These are phyloP conservation scores for Takifugu flavidus DNA, from an alignment of 2,113 vertebrate genomes.

Conservation along the genomic window DNA sequence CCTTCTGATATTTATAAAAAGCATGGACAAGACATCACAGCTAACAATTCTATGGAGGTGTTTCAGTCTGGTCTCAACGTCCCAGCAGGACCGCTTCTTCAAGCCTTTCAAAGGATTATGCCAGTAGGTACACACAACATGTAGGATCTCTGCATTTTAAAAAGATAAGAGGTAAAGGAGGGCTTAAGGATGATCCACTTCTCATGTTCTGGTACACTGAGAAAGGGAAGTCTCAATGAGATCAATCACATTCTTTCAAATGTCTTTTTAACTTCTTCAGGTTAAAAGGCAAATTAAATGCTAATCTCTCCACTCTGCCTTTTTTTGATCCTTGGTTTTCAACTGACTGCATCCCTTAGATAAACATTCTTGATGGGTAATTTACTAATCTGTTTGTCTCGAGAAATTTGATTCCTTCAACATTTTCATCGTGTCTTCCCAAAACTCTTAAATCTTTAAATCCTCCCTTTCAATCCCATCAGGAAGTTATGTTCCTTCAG, in stretches of 20 bases:
- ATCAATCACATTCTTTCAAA: not conserved
- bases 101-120: slow-evolving; percentile 34
- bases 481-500: slow-evolving; percentile 41
- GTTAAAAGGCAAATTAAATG: slow-evolving; percentile 16
- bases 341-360: slow-evolving; percentile 41
- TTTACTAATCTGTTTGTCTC: slow-evolving; percentile 53
- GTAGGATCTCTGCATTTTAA: slow-evolving; percentile 37
- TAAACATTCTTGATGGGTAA: slow-evolving; percentile 50
- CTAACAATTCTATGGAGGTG: slow-evolving; percentile 2
- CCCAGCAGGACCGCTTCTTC: slow-evolving; percentile 18
- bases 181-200: slow-evolving; percentile 39
- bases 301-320: slow-evolving; percentile 17
- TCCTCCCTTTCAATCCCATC: slow-evolving; percentile 33
- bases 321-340: slow-evolving; percentile 28
- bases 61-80: slow-evolving; percentile 14
- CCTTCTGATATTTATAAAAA: too few species aligned
- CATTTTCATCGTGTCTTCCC: slow-evolving; percentile 46
- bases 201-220: slow-evolving; percentile 7
- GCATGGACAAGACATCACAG: slow-evolving; percentile 6
- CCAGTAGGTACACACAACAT: slow-evolving; percentile 25
- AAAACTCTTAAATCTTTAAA: slow-evolving; percentile 46
- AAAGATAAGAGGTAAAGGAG: slow-evolving; percentile 40
- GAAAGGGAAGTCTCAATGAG: not conserved
- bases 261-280: not conserved
- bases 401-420: slow-evolving; percentile 44